Base-by-base conservation (phyloP, 2,113 vertebrate genomes). In the Orycteropus afer region DNA sequence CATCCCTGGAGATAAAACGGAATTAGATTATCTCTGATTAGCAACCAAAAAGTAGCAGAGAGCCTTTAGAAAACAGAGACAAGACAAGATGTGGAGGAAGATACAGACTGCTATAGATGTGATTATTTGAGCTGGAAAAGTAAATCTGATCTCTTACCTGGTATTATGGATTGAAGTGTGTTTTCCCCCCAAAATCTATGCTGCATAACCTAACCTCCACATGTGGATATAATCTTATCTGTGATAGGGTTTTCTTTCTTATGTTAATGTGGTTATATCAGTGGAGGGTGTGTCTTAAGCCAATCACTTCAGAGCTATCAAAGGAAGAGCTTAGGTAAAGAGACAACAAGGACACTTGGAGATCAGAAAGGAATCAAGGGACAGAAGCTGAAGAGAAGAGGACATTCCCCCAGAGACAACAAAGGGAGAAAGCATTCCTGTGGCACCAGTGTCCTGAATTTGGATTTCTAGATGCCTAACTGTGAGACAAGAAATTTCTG, bases 1-100 rank as follows among this genome's bases (percentile, higher is more conserved):
- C 99, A 98, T 99, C 99, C 97, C 99, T 99, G 97, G 78, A 81
- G 51, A 97, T 89, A 82, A 96, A 92, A 97, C 10, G 87, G 89
- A 97, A 49, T 49, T 18, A 69, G 71, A 73, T n/a, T 87, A 95
- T 96, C 18, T 55, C 1, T 84, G 23, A 95, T 86, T 94, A 95
- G 25, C 73, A 91, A 90, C 34, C 32, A 93, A 96, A 83, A 49
- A 22, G 20, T 47, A 0, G 45, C 91, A n/a, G 23, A 47, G 29
- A 87, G 51, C 5, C 3, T 63, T 49, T 14, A 93, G 93, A 55
- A 89, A 73, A 77, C 6, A 12, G 14, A 86, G 59, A 27, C 2
- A 12, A 18, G 67, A n/a, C 10, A 32, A 59, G 5, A 57, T 9
- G 27, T 34, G 32, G 14, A 73, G 45, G 65, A 57, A 83, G 78